These are phyloP conservation scores for Ptychobarbus kaznakovi DNA, from an alignment of 2,797 vertebrate species.

Conservation along the genomic window DNA sequence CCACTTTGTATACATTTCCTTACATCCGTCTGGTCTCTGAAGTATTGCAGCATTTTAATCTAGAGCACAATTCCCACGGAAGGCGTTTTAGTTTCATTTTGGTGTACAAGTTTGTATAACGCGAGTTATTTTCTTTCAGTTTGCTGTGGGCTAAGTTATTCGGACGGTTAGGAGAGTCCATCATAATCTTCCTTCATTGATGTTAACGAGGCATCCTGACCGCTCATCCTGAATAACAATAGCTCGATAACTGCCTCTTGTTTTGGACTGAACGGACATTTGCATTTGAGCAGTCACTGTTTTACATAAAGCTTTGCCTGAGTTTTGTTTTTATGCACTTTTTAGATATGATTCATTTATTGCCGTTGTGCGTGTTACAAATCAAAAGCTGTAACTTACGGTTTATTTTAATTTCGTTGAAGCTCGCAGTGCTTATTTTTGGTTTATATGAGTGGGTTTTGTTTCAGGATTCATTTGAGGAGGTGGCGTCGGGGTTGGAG, in stretches of 20 bases:
- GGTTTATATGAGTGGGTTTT: background rate
- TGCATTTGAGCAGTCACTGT: constrained; percentile 4
- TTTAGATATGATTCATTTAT: background rate
- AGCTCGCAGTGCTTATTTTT: background rate
- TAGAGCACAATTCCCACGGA: background rate
- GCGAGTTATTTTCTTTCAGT: constrained; percentile 2
- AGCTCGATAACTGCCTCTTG: constrained; percentile 9
- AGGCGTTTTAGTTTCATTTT: background rate
- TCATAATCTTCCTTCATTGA: constrained; percentile 37
- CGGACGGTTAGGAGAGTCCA: constrained; percentile 16
- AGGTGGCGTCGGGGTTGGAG: constrained; percentile 16
- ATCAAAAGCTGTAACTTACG: background rate
- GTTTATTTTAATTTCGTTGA: background rate
- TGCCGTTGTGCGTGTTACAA: background rate
- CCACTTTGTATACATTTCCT: background rate
- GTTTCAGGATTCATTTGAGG: constrained; percentile 12
- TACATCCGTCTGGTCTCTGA: background rate
- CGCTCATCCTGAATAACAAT: constrained; percentile 51
- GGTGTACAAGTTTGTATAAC: background rate
- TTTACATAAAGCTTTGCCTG: background rate
- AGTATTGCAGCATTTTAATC: background rate
- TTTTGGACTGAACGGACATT: constrained; percentile 10
- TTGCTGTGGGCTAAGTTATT: constrained; percentile 10
- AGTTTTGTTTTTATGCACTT: background rate
- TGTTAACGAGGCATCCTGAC: constrained; percentile 39